Percentiles rank a stretch among this genome's conserved stretches.
Conservation (phyloP, 2,113 vertebrate species). For the Rafetus swinhoei region DNA sequence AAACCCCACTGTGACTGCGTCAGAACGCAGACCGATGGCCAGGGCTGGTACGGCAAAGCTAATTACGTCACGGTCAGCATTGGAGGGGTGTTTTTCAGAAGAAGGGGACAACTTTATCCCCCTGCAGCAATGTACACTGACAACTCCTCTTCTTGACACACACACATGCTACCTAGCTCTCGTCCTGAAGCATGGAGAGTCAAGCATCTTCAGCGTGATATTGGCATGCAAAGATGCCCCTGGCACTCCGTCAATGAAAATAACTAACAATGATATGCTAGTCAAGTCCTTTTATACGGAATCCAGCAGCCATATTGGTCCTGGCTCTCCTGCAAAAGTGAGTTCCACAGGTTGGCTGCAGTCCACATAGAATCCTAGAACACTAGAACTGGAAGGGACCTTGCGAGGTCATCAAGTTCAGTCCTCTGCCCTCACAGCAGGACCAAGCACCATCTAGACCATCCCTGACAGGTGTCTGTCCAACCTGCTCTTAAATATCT, state of each 20-base stretch:
- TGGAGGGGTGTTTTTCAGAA: not conserved
- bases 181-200: not conserved
- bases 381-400: too few species aligned
- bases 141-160: not conserved
- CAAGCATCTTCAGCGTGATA: not conserved
- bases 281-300: not conserved
- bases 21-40: fast-evolving
- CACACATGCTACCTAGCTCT: not conserved
- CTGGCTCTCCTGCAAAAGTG: not conserved
- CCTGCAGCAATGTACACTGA: too few species aligned
- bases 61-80: not conserved
- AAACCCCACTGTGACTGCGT: not conserved
- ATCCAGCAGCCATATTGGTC: not conserved
- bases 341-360: not conserved
- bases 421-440: too few species aligned
- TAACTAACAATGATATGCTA: not conserved
- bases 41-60: not conserved
- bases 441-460: too few species aligned
- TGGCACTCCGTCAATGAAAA: not conserved
- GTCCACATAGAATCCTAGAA: too few species aligned
- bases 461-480: too few species aligned
- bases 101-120: not conserved
- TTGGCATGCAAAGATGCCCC: not conserved
- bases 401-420: too few species aligned
- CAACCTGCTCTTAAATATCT: too few species aligned